Evolutionary conservation across 2,797 vertebrate genomes (phyloP), one percentile per base, ranked within the genome.

Genomic region (Luscinia megarhynchos): DNA sequence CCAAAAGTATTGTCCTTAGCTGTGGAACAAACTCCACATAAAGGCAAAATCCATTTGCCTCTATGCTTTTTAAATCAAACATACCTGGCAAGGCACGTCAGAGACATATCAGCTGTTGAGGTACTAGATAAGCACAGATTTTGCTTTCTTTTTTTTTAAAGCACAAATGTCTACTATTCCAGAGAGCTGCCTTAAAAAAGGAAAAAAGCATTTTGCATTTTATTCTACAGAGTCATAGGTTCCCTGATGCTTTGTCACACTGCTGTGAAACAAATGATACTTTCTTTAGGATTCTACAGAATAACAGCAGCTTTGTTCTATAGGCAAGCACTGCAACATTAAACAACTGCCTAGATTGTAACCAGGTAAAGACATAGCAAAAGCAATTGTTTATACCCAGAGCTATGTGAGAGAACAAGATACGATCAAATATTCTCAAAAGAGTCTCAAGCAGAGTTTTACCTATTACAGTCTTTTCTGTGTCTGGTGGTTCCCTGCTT

Each of bases 241-340:
- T 93, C 93, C 59, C 91, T 79, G 73, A 32, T 13, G 1, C 89
- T 95, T 84, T 89, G 95, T 94, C 94, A 87, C 84, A 63, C 70
- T 84, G 85, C 74, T 92, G 74, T 48, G 63, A 91, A 96, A 97
- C 94, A 97, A 96, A 92, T 17, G 53, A 87, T 23, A 93, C 64
- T 90, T 95, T 95, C 95, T 95, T 94, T 90, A 92, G 75, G 67
- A 80, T 95, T 94, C 93, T 15, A 91, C 66, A 63, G 73, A 93
- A 85, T 41, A 92, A 91, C 80, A 93, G 77, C 53, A 50, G 77
- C 15, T 95, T 85, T 91, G 86, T 69, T 91, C 80, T 70, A 88
- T 5, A 79, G 58, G 63, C 80, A 89, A 89, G 69, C 82, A 58
- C 59, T 91, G 82, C 91, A 81, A 18, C 27, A 68, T 34, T 41